Base-by-base conservation (phyloP, 2,888 invertebrate species). In the Caenorhabditis drosophilae region DNA sequence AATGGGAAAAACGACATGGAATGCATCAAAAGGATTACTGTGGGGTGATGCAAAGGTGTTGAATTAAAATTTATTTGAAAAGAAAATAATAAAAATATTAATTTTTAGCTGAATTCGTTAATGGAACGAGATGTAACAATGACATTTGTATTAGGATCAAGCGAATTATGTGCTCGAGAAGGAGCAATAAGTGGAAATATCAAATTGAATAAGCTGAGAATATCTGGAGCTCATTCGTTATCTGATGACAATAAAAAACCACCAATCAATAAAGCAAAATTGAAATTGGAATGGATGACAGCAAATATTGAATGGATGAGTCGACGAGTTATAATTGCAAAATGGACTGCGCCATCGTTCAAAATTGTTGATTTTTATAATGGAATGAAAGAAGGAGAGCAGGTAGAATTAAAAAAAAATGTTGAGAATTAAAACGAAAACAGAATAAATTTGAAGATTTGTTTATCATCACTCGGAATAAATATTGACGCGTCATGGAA, bases 121-220 rank as follows among this genome's bases (percentile, higher is more conserved):
- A 62, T 72, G 9, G 70, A 79, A 44, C 54, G 78, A 16, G 75
- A 76, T 38, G 52, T 76, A 6, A 69, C 60, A 4, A 45, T 72
- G 4, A 50, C 60, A 6, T 77, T 81, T 45, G 56, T 67, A n/a
- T 59, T 81, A 20, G 56, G 69, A n/a, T 69, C 92, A 26, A 94
- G 95, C 0, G 90, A 91, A 75, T 88, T 98, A 54, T 95, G 95
- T 84, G 96, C 97, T 15, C 92, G 93, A 85, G 94, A 93, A 53
- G 97, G 97, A 74, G 96, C 97, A 82, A 95, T 97, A 26, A 95
- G 96, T 83, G 97, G 97, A 23, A 91, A 91, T 76, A 92, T 97
- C 80, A 91, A 54, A 15, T 25, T 76, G 34, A 68, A 61, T 18
- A 45, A 52, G 20, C 27, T 76, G 55, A 45, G 44, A 27, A 20